A percentile compares a stretch with the other conserved stretches of the same genome.
phyloP scores from a whole-genome alignment of 1,140 invertebrate genomes.

The Neodiprion virginianus region DNA sequence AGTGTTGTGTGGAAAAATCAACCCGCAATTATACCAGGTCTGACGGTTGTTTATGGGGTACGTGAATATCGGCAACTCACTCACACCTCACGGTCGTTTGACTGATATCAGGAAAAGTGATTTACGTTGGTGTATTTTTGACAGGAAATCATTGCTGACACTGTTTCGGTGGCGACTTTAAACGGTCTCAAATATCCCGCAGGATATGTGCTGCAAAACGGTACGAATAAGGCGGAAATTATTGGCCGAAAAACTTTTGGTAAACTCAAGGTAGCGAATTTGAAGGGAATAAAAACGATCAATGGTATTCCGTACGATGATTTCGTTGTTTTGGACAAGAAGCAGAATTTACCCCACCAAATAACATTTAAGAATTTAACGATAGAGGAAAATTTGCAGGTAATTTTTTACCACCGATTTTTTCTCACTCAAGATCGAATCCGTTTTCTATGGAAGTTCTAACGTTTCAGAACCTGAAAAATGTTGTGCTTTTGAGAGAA shows the following conservation, averaged over 20 bases:
- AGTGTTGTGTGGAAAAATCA: conserved; percentile 43
- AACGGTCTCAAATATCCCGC: conserved; percentile 43
- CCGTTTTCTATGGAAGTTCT: too few relatives aligned
- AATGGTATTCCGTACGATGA: conserved; percentile 41
- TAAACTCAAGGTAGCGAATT: conserved; percentile 20
- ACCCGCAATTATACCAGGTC: conserved; percentile 31
- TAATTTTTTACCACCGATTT: conserved; percentile 11
- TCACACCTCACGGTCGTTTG: not conserved
- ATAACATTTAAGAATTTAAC: conserved; percentile 45
- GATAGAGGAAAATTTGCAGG: conserved; percentile 34
- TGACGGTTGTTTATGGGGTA: conserved; percentile 38
- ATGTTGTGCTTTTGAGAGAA: too few relatives aligned
- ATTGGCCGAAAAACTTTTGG: conserved; percentile 38
- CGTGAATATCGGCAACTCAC: not conserved
- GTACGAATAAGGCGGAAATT: conserved; percentile 19
- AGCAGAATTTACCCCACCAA: conserved; percentile 32
- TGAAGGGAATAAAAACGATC: conserved; percentile 31
- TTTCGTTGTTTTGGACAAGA: conserved; percentile 35
- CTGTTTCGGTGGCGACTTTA: conserved; percentile 25
- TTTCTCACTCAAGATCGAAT: too few relatives aligned
- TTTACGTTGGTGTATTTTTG: conserved; percentile 13
- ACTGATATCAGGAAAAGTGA: too few relatives aligned
- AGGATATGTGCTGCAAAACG: conserved; percentile 33
- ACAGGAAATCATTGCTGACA: conserved; percentile 32
- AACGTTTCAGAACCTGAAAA: too few relatives aligned